phyloP scores from a whole-genome alignment of 2,888 invertebrate genomes.

The Drosophila colorata region DNA sequence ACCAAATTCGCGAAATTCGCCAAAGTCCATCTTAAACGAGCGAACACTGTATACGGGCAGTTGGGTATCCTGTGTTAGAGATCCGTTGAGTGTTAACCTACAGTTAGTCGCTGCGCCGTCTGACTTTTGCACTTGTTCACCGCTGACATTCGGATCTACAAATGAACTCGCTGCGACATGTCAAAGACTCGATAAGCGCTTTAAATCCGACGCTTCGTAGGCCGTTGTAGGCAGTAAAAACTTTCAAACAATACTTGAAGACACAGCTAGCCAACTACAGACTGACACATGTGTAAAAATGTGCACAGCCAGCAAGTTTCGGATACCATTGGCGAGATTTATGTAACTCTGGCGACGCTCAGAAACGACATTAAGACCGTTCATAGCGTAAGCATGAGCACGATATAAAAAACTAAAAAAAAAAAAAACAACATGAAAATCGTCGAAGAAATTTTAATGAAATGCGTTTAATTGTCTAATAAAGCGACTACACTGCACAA shows the following conservation, averaged over 20 bases:
- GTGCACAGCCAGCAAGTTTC: constrained; percentile 76
- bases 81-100: constrained; percentile 1
- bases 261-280: constrained; percentile 8
- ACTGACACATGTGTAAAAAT: constrained; percentile 71
- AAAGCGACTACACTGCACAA: constrained; percentile 40
- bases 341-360: constrained; percentile 65
- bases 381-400: constrained; percentile 31
- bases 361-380: constrained; percentile 50
- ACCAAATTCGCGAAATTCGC: constrained; percentile 93
- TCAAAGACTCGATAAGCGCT: constrained; percentile 48
- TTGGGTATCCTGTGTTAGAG: constrained; percentile 36
- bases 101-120: constrained; percentile 37
- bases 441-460: constrained; percentile 62
- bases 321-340: constrained; percentile 70
- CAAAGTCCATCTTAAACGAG: constrained; percentile 88
- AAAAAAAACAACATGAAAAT: constrained; percentile 47
- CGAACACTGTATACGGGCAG: constrained; percentile 1
- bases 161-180: constrained; percentile 63
- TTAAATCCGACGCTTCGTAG: constrained; percentile 41
- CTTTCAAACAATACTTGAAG: constrained; percentile 60
- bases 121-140: constrained; percentile 67
- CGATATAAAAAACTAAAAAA: constrained; percentile 18
- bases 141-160: constrained; percentile 75
- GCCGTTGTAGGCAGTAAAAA: constrained; percentile 35
- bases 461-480: constrained; percentile 68